Conservation (phyloP, 1,140 invertebrate genomes). For the Cydia amplana region DNA sequence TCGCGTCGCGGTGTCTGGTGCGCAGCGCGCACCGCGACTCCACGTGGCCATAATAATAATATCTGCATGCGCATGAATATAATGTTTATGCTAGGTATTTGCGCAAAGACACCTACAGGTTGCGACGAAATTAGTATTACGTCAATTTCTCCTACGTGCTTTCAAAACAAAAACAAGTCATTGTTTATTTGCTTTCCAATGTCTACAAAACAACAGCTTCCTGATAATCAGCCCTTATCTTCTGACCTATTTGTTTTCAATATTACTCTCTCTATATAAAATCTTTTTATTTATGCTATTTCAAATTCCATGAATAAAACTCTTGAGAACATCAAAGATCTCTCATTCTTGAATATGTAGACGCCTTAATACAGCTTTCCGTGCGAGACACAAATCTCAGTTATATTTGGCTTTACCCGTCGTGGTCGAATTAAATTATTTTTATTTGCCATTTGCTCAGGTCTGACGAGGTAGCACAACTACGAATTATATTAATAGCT, state of each 20-base stretch:
- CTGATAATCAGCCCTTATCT: slow-evolving; percentile 7
- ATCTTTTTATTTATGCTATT: background rate
- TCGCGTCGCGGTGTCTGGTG: slow-evolving; percentile 21
- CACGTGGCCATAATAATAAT: slow-evolving; percentile 11
- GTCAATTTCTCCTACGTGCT: slow-evolving; percentile 6
- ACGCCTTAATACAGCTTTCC: background rate
- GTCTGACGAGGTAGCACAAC: slow-evolving; percentile 28
- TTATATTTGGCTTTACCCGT: slow-evolving; percentile 23
- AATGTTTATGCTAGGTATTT: slow-evolving; percentile 46
- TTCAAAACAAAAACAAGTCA: slow-evolving; percentile 27
- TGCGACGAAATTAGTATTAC: slow-evolving; percentile 25
- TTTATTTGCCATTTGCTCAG: slow-evolving; percentile 24
- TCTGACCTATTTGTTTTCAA: slow-evolving; percentile 13
- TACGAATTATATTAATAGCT: slow-evolving; percentile 29
- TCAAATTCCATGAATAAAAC: background rate
- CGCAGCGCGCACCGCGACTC: background rate
- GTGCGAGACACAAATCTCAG: background rate
- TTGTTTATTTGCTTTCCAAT: slow-evolving; percentile 22
- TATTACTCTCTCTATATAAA: background rate
- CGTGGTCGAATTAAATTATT: slow-evolving; percentile 18
- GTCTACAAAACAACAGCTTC: background rate
- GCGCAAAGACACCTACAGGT: slow-evolving; percentile 44
- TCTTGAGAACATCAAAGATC: too few relatives aligned
- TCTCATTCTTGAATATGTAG: background rate
- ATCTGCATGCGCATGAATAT: slow-evolving; percentile 14